Evolutionary conservation across 2,888 invertebrate species (phyloP).

Genomic region (Allacma fusca): DNA sequence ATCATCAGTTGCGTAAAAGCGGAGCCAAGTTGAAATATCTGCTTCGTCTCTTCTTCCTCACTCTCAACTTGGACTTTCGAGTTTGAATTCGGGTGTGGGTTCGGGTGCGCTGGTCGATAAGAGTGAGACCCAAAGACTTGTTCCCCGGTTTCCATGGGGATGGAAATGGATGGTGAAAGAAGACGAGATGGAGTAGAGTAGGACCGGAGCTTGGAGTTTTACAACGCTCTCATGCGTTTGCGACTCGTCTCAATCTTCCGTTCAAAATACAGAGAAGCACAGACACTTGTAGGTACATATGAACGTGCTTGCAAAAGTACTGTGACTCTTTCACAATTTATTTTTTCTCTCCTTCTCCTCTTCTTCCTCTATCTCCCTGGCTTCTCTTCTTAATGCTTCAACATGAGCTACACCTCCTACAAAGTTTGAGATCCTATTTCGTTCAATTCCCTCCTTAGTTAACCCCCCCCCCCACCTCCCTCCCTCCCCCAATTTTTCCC

Average conservation of each 20-base stretch:
- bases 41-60: conserved; percentile 27
- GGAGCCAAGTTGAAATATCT: conserved; percentile 16
- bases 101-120: conserved; percentile 44
- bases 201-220: background rate
- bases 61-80: conserved; percentile 20
- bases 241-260: conserved; percentile 6
- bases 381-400: background rate
- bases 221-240: background rate
- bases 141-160: conserved; percentile 32
- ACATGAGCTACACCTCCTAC: conserved; percentile 25
- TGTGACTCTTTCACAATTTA: background rate
- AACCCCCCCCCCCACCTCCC: background rate
- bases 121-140: conserved; percentile 28
- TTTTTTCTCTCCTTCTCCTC: background rate
- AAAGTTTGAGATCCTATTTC: conserved; percentile 41
- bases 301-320: background rate
- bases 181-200: conserved; percentile 22
- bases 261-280: background rate
- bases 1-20: conserved; percentile 38
- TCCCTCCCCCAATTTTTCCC: too few relatives aligned
- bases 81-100: conserved; percentile 24
- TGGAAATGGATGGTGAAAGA: conserved; percentile 35
- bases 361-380: background rate
- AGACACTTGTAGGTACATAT: background rate
- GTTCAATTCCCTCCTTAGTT: conserved; percentile 18